Base-by-base conservation (phyloP, 2,113 vertebrate species). In the Dolichallabes microphthalmus region DNA sequence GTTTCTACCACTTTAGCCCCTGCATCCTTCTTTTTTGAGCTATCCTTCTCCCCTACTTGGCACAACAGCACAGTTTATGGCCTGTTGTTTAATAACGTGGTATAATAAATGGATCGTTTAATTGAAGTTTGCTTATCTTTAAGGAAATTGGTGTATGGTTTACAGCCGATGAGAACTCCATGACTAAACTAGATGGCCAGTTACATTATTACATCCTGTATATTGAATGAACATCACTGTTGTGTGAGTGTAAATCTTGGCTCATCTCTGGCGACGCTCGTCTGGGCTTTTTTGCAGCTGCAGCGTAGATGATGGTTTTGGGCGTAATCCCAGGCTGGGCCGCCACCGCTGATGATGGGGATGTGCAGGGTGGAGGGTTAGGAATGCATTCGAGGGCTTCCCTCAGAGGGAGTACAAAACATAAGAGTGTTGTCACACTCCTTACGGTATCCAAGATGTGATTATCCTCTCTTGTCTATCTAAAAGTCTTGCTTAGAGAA, bases 321-420 rank as follows among this genome's bases (percentile, higher is more conserved):
- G 83, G 64, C 85, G 87, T 88, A 79, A 86, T 87, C 82, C 55
- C 64, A 82, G 87, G 25, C 77, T 82, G 53, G 30, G 83, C 68
- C 19, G 12, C 32, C 32, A 2, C 32, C 2, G 32, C 63, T 88
- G 68, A 76, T 71, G 61, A 74, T 78, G 73, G 82, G 69, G 61
- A 74, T 78, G 73, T 84, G 69, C 63, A 83, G 77, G 80, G n/a
- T 68, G 84, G 63, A n/a, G 50, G 80, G 50, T 17, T 5, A 87
- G 89, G 87, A 87, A 86, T 11, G 68, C 55, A 32, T 61, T 73
- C 52, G 12, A 83, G 86, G 87, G 83, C 52, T 86, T 83, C 84
- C 85, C 85, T 85, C 78, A 61, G 45, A 55, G 39, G 63, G 30
- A 55, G 32, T 10, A 30, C 25, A 25, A 39, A 32, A 73, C 82